phyloP scores from a whole-genome alignment of 2,888 invertebrate species.

The Neria commutata region DNA sequence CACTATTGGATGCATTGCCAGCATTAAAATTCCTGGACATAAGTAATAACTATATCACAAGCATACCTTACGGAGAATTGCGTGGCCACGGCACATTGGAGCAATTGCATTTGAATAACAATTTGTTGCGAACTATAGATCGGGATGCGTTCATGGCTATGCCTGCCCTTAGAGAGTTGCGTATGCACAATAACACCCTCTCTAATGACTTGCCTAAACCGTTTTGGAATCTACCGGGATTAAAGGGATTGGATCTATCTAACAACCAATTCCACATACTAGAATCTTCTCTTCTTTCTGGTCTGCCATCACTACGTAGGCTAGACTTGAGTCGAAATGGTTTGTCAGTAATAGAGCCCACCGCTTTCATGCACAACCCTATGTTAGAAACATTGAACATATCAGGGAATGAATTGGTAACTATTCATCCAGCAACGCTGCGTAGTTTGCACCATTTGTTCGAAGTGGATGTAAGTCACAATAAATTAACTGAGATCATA shows the following conservation, averaged over 20 bases:
- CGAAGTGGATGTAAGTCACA: conserved; percentile 78
- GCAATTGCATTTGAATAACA: conserved; percentile 80
- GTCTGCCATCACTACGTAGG: conserved; percentile 76
- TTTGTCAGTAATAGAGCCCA: conserved; percentile 73
- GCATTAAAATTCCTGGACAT: conserved; percentile 78
- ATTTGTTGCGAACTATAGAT: conserved; percentile 75
- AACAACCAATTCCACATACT: conserved; percentile 75
- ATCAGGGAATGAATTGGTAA: conserved; percentile 74
- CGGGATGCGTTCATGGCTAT: conserved; percentile 82
- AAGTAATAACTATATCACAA: conserved; percentile 77
- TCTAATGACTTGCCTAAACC: conserved; percentile 75
- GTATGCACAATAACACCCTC: conserved; percentile 83
- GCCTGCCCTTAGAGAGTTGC: conserved; percentile 81
- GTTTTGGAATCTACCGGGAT: conserved; percentile 82
- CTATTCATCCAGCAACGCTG: conserved; percentile 78
- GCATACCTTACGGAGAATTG: conserved; percentile 78
- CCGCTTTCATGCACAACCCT: conserved; percentile 74
- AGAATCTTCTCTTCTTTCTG: conserved; percentile 74
- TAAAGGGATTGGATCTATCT: conserved; percentile 84
- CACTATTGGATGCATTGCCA: conserved; percentile 78
- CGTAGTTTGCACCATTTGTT: conserved; percentile 76
- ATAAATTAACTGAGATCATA: conserved; percentile 75
- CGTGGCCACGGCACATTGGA: conserved; percentile 82
- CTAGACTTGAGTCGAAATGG: conserved; percentile 80
- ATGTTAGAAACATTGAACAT: conserved; percentile 80